phyloP scores from a whole-genome alignment of 2,888 invertebrate species.

The Gisinianus flammeolus region DNA sequence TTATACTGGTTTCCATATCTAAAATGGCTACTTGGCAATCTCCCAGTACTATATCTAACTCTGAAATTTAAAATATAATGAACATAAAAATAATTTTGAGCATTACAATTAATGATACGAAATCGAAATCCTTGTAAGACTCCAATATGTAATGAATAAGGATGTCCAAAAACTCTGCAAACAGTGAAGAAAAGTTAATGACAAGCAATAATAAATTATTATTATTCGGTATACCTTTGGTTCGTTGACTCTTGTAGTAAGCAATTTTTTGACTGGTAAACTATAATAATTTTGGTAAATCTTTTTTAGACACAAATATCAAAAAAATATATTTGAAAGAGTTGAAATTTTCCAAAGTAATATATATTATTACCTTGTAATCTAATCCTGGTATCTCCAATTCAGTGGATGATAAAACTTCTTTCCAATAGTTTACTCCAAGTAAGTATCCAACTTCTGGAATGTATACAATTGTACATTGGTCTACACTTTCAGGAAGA shows the following conservation, averaged over 20 bases:
- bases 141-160: too few relatives aligned
- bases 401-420: slow-evolving; percentile 66
- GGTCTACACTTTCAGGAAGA: slow-evolving; percentile 58
- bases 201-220: too few relatives aligned
- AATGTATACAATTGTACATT: slow-evolving; percentile 73
- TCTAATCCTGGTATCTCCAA: slow-evolving; percentile 71
- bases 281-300: slow-evolving; percentile 61
- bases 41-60: slow-evolving; percentile 77
- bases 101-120: too few relatives aligned
- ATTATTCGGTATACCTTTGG: slow-evolving; percentile 68
- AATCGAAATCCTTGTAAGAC: too few relatives aligned
- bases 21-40: slow-evolving; percentile 80
- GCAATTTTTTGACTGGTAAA: slow-evolving; percentile 71
- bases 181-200: too few relatives aligned
- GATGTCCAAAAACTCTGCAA: too few relatives aligned
- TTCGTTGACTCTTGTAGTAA: slow-evolving; percentile 75
- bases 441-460: slow-evolving; percentile 81
- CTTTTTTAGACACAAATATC: background rate
- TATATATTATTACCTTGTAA: slow-evolving; percentile 75
- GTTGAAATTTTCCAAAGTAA: too few relatives aligned
- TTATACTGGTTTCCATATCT: slow-evolving; percentile 79
- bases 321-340: slow-evolving; percentile 12
- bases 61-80: slow-evolving; percentile 62
- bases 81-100: too few relatives aligned
- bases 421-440: slow-evolving; percentile 73